Conservation (phyloP, 2,888 invertebrate species). For the Andrena haemorrhoa region DNA sequence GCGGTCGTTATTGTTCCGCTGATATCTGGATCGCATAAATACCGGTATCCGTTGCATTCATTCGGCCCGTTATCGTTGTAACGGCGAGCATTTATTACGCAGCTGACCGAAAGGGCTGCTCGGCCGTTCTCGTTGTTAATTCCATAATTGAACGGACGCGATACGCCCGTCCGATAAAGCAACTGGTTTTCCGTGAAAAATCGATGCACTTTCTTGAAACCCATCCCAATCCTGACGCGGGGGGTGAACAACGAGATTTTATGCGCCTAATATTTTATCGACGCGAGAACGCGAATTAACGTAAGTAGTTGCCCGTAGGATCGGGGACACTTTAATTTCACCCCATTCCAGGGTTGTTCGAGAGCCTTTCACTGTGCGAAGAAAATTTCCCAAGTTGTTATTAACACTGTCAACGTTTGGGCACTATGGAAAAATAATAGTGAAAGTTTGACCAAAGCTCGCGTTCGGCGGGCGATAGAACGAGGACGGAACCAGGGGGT, state of each 20-base stretch:
- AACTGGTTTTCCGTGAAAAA: constrained; percentile 14
- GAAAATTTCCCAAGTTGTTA: constrained; percentile 6
- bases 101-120: constrained; percentile 66
- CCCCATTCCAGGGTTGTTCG: neutral
- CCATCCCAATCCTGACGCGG: neutral
- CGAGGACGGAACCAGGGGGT: neutral
- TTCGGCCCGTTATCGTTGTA: constrained; percentile 72
- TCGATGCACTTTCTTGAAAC: neutral
- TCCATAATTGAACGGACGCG: constrained; percentile 73
- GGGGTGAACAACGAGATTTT: neutral
- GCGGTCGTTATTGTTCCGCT: constrained; percentile 72
- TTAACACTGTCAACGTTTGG: constrained; percentile 4
- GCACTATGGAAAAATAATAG: constrained; percentile 11
- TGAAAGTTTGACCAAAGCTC: constrained; percentile 14
- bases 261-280: neutral
- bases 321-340: neutral
- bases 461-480: neutral
- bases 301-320: neutral
- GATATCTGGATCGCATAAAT: constrained; percentile 76
- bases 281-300: neutral
- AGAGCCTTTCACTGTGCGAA: neutral
- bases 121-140: constrained; percentile 69
- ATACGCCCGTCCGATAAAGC: constrained; percentile 50
- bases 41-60: constrained; percentile 75
- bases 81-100: constrained; percentile 69